phyloP scores from a whole-genome alignment of 2,888 invertebrate species.

The Perithous albicinctus region DNA sequence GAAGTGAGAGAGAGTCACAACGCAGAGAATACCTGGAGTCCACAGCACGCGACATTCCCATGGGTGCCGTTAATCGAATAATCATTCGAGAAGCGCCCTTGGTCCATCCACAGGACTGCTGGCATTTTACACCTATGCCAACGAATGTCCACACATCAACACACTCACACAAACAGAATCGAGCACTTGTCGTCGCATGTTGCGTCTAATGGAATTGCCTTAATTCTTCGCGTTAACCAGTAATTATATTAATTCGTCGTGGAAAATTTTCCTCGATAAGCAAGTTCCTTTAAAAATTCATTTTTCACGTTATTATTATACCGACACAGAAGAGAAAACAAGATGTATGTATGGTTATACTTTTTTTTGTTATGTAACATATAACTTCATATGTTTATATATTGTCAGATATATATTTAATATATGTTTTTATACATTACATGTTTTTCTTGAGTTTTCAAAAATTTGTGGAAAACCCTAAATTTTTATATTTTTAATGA shows the following conservation, averaged over 20 bases:
- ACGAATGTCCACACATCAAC: neutral
- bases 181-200: conserved; percentile 23
- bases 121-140: neutral
- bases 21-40: neutral
- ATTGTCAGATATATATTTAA: too few species aligned
- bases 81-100: conserved; percentile 49
- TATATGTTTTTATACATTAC: too few species aligned
- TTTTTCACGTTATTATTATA: neutral
- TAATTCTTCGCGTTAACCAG: conserved; percentile 14
- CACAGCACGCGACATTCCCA: conserved; percentile 48
- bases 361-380: too few species aligned
- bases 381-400: too few species aligned
- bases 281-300: neutral
- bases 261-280: neutral
- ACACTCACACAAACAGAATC: neutral
- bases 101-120: conserved; percentile 25
- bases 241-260: conserved; percentile 27
- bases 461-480: too few species aligned
- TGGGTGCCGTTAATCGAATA: conserved; percentile 61
- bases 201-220: conserved; percentile 25
- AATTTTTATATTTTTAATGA: too few species aligned
- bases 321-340: conserved; percentile 1
- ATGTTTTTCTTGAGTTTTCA: too few species aligned
- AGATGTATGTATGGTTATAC: too few species aligned
- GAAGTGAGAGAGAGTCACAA: neutral